Evolutionary conservation across 2,113 vertebrate genomes (phyloP), one percentile per base, ranked within the genome.

Genomic region (Odocoileus hemionus): DNA sequence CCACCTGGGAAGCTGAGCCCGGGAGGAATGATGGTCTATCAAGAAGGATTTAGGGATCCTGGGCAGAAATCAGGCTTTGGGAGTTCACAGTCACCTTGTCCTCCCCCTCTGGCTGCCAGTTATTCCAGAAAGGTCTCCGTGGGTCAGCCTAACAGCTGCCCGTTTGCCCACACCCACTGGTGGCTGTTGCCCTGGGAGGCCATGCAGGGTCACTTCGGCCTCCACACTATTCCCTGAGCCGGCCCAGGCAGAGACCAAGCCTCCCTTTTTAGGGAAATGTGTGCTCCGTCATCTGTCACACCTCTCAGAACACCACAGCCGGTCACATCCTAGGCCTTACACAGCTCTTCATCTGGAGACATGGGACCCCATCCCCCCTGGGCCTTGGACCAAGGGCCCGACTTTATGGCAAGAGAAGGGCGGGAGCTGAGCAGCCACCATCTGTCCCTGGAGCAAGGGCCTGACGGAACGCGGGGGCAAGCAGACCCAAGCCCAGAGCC

Each of bases 401-500:
- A 28, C 25, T 21, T 17, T 4, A 33, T 36, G 50, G 39, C 17
- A n/a, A 54, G 26, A 78, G n/a, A 84, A 57, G 61, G 54, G 47
- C 50, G 15, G 17, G 11, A 64, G 45, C 26, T 1, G 0, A 0
- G 21, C 13, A 14, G n/a, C 52, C 76, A 76, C 1, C 28, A 9
- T 25, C 57, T 91, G 36, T 50, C 33, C n/a, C 54, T 25, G 11
- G 26, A 80, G 10, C 11, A 7, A 12, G 21, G 19, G 45, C 28
- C 86, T 33, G 7, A 10, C 0, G 12, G 50, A 26, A 80, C 2
- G 1, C 0, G 3, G n/a, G 43, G 28, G 45, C 12, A 1, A 26
- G 19, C n/a, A 26, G 8, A 58, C 36, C 4, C 0, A 16, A 52
- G 57, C 11, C 7, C 17, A 30, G 60, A 39, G 50, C 50, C 23